Evolutionary conservation across 2,113 vertebrate species (phyloP).

Genomic region (Oreotrochilus melanogaster): DNA sequence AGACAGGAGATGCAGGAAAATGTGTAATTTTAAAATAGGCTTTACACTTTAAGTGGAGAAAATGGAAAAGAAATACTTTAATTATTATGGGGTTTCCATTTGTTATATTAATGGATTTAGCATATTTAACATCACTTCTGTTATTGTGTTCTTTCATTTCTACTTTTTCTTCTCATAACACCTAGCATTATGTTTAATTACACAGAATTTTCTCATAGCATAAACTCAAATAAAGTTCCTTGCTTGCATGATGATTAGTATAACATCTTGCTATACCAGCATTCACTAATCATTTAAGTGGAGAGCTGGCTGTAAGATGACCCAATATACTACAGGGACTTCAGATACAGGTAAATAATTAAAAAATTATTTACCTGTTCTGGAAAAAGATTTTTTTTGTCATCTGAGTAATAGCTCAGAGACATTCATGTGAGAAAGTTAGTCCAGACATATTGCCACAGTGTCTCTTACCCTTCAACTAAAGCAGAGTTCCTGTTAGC

Average conservation of each 20-base stretch:
- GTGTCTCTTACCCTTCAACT: background rate
- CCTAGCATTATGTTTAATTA: background rate
- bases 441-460: background rate
- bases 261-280: background rate
- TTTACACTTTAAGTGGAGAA: background rate
- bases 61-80: background rate
- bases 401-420: background rate
- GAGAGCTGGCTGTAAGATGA: background rate
- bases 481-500: background rate
- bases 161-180: background rate
- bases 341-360: background rate
- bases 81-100: background rate
- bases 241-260: background rate
- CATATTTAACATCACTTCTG: background rate
- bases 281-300: background rate
- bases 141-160: background rate
- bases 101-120: background rate
- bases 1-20: background rate
- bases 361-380: background rate
- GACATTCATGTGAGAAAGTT: background rate
- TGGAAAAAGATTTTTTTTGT: background rate
- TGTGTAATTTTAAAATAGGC: background rate
- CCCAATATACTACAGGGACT: background rate
- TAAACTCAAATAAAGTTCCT: background rate
- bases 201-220: background rate